These are phyloP conservation scores for Halocynthia aurantium DNA, from an alignment of 23 tunicate species.

Conservation along the genomic window DNA sequence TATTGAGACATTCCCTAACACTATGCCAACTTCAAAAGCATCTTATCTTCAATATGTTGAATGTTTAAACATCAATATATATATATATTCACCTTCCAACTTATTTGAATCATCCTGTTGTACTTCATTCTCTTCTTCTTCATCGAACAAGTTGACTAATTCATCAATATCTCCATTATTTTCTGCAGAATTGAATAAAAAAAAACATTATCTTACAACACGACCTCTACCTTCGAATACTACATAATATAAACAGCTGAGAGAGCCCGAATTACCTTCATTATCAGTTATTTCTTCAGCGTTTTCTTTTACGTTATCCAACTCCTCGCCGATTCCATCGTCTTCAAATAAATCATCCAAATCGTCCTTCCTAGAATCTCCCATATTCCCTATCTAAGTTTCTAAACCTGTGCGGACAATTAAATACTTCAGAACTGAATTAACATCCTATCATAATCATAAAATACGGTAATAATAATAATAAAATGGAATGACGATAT, in stretches of 20 bases:
- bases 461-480: too few relatives aligned
- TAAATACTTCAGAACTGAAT: too few relatives aligned
- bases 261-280: neutral
- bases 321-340: neutral
- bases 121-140: constrained; percentile 7
- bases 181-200: neutral
- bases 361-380: too few relatives aligned
- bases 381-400: too few relatives aligned
- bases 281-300: neutral
- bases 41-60: neutral
- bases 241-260: too few relatives aligned
- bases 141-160: constrained; percentile 28
- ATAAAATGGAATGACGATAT: too few relatives aligned
- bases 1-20: neutral
- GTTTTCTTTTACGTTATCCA: neutral
- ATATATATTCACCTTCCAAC: neutral
- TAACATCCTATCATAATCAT: too few relatives aligned
- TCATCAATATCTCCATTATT: constrained; percentile 19
- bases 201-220: neutral
- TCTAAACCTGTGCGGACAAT: too few relatives aligned
- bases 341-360: too few relatives aligned
- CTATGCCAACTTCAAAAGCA: neutral
- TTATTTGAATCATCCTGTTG: constrained; percentile 2
- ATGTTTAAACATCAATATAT: too few relatives aligned
- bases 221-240: too few relatives aligned